Evolutionary conservation across 1,140 invertebrate genomes (phyloP).

Genomic region (Listronotus oregonensis): DNA sequence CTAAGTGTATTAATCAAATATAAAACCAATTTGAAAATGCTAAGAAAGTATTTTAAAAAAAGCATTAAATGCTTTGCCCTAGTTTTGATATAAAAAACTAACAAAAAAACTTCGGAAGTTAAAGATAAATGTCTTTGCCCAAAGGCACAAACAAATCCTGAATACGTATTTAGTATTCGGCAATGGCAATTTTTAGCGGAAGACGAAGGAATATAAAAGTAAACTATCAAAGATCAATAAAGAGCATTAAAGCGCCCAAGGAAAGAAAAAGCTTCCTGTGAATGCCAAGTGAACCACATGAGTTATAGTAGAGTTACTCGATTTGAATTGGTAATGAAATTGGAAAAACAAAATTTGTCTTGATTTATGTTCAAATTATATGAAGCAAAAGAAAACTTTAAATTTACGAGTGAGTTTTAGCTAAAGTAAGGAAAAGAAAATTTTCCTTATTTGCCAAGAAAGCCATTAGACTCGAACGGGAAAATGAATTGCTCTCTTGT

Average conservation of each 20-base stretch:
- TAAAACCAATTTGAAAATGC: too few species aligned
- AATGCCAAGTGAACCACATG: slow-evolving; percentile 48
- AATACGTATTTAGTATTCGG: slow-evolving; percentile 26
- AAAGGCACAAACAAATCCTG: slow-evolving; percentile 8
- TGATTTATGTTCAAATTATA: slow-evolving; percentile 48
- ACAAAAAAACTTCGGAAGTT: neutral
- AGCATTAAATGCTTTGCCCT: too few species aligned
- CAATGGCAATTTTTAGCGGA: slow-evolving; percentile 17
- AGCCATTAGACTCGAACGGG: slow-evolving; percentile 21
- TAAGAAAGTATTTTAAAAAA: too few species aligned
- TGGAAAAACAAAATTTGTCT: slow-evolving; percentile 44
- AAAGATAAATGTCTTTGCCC: neutral
- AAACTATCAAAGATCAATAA: slow-evolving; percentile 44
- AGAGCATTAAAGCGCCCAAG: slow-evolving; percentile 28
- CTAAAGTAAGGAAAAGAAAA: slow-evolving; percentile 28
- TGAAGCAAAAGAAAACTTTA: slow-evolving; percentile 43
- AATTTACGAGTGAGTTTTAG: slow-evolving; percentile 36
- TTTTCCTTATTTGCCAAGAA: slow-evolving; percentile 28
- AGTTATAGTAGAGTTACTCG: slow-evolving; percentile 48
- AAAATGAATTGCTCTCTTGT: slow-evolving; percentile 25
- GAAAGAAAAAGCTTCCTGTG: slow-evolving; percentile 39
- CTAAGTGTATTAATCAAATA: too few species aligned
- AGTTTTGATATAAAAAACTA: neutral
- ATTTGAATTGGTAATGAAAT: slow-evolving; percentile 53
- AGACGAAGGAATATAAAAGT: slow-evolving; percentile 22